These are phyloP conservation scores for Hirudinaria manillensis DNA, from an alignment of 2,888 invertebrate genomes.

Conservation along the genomic window DNA sequence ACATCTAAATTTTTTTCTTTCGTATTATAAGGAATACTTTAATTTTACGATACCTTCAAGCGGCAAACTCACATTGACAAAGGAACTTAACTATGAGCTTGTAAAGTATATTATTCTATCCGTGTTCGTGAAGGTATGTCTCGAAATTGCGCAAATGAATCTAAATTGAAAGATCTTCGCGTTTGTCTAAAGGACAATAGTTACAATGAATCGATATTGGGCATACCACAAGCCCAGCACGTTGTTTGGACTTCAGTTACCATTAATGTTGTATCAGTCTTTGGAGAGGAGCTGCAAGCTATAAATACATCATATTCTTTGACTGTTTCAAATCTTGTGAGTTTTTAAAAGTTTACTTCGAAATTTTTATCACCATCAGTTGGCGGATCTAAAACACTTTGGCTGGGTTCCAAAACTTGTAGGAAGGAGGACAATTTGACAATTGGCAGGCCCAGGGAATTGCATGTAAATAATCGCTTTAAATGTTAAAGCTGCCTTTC, in stretches of 20 bases:
- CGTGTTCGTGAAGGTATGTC: background rate
- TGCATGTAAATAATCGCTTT: no score
- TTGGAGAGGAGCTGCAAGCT: background rate
- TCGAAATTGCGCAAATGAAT: background rate
- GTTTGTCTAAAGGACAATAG: conserved; percentile 15
- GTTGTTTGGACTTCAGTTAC: background rate
- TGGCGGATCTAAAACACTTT: no score
- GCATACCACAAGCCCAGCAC: conserved; percentile 10
- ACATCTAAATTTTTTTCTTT: background rate
- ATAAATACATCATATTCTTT: background rate
- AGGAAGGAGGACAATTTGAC: no score
- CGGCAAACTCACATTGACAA: background rate
- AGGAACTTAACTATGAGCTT: background rate
- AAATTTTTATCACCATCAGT: no score
- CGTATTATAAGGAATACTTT: background rate
- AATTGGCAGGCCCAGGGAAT: no score
- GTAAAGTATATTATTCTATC: background rate
- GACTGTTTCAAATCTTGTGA: no score
- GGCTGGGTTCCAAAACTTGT: no score
- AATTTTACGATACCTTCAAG: conserved; percentile 20
- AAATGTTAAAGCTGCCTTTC: no score
- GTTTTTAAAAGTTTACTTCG: no score
- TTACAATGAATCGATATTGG: conserved; percentile 8
- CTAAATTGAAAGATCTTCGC: background rate
- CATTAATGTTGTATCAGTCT: conserved; percentile 5